Conservation (phyloP, 2,888 invertebrate genomes). For the Clostera curtula region DNA sequence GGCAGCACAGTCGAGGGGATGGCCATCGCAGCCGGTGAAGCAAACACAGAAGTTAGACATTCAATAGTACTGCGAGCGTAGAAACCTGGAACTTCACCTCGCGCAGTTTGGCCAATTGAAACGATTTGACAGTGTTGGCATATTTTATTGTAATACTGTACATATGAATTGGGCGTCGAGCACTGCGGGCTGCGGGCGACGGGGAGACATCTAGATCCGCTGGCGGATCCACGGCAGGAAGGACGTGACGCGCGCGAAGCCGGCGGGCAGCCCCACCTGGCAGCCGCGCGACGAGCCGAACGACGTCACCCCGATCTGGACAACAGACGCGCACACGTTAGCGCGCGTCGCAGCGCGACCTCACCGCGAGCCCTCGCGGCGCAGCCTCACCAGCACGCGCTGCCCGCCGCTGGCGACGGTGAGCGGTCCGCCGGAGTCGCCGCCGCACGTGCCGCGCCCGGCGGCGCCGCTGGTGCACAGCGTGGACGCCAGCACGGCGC, state of each 20-base stretch:
- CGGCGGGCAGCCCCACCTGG: constrained; percentile 23
- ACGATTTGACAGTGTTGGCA: no score
- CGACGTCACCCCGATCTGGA: constrained; percentile 28
- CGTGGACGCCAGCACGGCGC: constrained; percentile 25
- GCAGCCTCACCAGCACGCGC: constrained; percentile 23
- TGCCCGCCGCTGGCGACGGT: constrained; percentile 26
- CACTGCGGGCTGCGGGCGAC: no score
- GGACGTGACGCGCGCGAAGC: constrained; percentile 25
- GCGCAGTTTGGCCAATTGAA: no score
- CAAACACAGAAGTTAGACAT: no score
- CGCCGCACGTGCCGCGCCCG: constrained; percentile 45
- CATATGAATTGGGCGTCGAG: no score
- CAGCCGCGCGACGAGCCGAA: constrained; percentile 27
- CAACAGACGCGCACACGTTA: constrained; percentile 1
- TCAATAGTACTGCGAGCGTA: no score
- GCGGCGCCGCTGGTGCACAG: constrained; percentile 42
- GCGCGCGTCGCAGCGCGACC: neutral
- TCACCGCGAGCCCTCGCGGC: neutral
- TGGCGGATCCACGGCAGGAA: constrained; percentile 24
- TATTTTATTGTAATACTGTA: no score
- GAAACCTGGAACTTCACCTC: no score
- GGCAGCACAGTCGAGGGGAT: no score
- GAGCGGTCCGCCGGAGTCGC: constrained; percentile 49
- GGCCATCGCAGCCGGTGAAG: no score
- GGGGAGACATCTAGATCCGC: constrained; percentile 4